Base-by-base conservation (phyloP, 2,113 vertebrate species). In the Rhinoptilus africanus region DNA sequence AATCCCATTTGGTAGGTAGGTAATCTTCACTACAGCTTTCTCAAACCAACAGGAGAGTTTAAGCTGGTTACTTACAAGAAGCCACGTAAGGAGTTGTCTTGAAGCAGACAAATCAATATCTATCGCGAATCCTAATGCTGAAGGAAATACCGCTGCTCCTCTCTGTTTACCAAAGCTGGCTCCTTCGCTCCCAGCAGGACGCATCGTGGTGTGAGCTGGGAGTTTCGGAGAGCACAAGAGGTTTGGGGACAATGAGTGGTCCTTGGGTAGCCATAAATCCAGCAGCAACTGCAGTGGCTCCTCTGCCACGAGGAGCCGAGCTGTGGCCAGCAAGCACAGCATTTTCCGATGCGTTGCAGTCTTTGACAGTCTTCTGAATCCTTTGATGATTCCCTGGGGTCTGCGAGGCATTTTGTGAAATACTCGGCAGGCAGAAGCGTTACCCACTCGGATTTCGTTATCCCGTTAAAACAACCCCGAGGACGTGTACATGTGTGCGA, bases 401-500 rank as follows among this genome's bases (percentile, higher is more conserved):
- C 20, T 17, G 12, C 0, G 2, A 43, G 28, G 62, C 39, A 24
- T 23, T 50, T 56, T 21, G 56, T 32, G 63, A 62, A 67, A 59
- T 5, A 15, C 24, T 34, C 5, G 0, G 35, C 39, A 39, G 79
- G 22, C 28, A 18, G 79, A 41, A 68, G 26, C 0, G 0, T 68
- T 28, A 6, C 12, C 23, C 0, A 1, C 22, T 57, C 2, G 24
- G 45, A 20, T 79, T 54, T 72, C 0, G 4, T 35, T 18, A 24
- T 48, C 62, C 53, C 2, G 6, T 48, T 43, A 13, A 74, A 37
- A 23, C 0, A 1, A 20, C 50, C 23, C 30, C 5, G 0, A 37
- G 23, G 43, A 23, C 0, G 2, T 2, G 13, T 16, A 8, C 2
- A 0, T 2, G 34, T 4, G 24, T 10, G 53, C 5, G 28, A 1